Base-by-base conservation (phyloP, 2,797 vertebrate species). In the Vireo griseus region DNA sequence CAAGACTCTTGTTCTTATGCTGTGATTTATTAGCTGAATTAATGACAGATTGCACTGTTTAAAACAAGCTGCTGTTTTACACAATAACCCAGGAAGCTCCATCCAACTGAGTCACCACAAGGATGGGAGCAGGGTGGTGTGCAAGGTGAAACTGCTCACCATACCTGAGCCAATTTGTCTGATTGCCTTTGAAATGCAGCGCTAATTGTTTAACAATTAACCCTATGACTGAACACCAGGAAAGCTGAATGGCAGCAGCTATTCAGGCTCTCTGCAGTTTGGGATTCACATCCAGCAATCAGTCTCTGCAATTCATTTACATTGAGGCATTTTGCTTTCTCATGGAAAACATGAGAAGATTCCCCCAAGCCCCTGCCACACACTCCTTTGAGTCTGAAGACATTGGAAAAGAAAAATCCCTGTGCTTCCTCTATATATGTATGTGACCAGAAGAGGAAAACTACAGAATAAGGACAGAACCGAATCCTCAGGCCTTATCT, bases 141-240 rank as follows among this genome's bases (percentile, higher is more conserved):
- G 78, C 86, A 96, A 90, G 94, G 97, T 96, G 91, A 91, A 94
- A 91, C 93, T 65, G 90, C 94, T 92, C 37, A 7, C 9, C n/a
- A 84, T 92, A 97, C 94, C 96, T 98, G 95, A 96, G 97, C 96
- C 98, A 97, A 97, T 98, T 98, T 97, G 96, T 98, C 98, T 98
- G 93, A 88, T 29, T 97, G 71, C 86, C 87, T 96, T 87, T 91
- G 96, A 96, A 96, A 95, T 48, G 89, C 81, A 88, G 94, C 81
- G 74, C 95, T 96, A 96, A 96, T 96, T 96, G 96, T 94, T 95
- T 85, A 91, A 94, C 96, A 97, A 97, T 96, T 97, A 96, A 97
- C 96, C 97, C 93, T 92, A 16, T 16, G 91, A 94, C 96, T 94
- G 95, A 95, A 93, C 92, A 92, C 83, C 86, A 68, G 89, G 90